Evolutionary conservation across 2,888 invertebrate species (phyloP).

Genomic region (Tetranychus piercei): DNA sequence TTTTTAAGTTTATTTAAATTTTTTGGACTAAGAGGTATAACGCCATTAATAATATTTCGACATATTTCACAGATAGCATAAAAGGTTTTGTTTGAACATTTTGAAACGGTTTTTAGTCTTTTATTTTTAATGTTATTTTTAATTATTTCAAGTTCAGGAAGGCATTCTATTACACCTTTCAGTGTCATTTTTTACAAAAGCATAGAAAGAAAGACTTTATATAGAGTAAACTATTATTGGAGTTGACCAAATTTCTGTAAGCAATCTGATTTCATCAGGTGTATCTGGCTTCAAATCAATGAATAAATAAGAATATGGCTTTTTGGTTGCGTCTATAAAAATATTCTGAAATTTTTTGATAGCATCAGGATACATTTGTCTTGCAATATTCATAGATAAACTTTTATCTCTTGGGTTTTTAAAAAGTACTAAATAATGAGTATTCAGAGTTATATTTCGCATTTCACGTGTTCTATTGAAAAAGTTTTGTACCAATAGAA

Average conservation of each 20-base stretch:
- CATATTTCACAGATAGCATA: too few species aligned
- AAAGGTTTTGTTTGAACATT: too few species aligned
- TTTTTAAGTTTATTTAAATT: too few species aligned
- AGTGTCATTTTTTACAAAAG: neutral
- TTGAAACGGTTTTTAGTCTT: neutral
- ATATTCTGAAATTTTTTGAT: neutral
- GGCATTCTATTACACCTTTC: neutral
- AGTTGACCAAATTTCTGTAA: too few species aligned
- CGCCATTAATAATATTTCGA: too few species aligned
- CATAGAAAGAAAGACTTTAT: too few species aligned
- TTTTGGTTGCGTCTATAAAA: neutral
- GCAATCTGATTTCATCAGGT: neutral
- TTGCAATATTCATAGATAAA: neutral
- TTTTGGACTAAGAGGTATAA: too few species aligned
- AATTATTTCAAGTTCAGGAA: neutral
- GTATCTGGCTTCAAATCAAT: neutral
- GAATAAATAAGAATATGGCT: neutral
- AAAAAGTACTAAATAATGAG: neutral
- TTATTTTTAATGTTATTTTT: too few species aligned
- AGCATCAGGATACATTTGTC: slow-evolving; percentile 1
- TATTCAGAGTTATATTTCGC: neutral
- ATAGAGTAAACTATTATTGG: too few species aligned
- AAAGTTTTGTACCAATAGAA: neutral
- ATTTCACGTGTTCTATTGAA: neutral
- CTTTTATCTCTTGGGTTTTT: slow-evolving; percentile 2